Percentiles rank a stretch among this genome's conserved stretches.
Evolutionary conservation across 2,113 vertebrate species (phyloP).

Genomic region (Chionodraco myersi): DNA sequence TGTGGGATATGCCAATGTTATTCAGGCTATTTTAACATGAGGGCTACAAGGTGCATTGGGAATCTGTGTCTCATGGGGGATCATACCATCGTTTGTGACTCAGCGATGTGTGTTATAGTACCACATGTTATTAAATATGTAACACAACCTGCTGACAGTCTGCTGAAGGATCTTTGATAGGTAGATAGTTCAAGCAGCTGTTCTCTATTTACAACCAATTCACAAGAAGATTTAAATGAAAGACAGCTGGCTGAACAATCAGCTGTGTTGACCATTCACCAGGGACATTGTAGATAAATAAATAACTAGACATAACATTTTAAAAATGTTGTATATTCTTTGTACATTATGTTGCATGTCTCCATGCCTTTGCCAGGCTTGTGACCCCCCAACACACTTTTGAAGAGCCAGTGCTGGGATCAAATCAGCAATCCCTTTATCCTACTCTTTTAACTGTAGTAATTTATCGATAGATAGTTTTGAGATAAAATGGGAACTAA

Average conservation of each 20-base stretch:
- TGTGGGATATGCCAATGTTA: too few relatives aligned
- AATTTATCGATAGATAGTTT: not conserved
- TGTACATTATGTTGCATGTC: too few relatives aligned
- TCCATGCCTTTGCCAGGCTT: not conserved
- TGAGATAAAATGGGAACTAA: not conserved
- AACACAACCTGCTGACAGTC: constrained; percentile 1
- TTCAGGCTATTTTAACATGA: too few relatives aligned
- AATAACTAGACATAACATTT: too few relatives aligned
- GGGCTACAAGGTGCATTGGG: too few relatives aligned
- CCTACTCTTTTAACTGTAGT: not conserved
- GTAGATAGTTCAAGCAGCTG: constrained; percentile 6
- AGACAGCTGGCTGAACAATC: constrained; percentile 13
- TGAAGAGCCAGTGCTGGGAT: not conserved
- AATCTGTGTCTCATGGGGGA: too few relatives aligned
- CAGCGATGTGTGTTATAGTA: too few relatives aligned
- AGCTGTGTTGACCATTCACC: not conserved
- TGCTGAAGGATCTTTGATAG: not conserved
- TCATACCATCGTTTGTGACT: too few relatives aligned
- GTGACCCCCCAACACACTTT: not conserved
- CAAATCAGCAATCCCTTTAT: not conserved
- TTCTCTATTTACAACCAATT: constrained; percentile 5
- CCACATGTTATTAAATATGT: too few relatives aligned
- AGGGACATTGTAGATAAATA: too few relatives aligned
- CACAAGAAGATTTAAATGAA: not conserved
- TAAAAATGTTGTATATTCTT: too few relatives aligned